These are phyloP conservation scores for Bembecia ichneumoniformis DNA, from an alignment of 2,888 invertebrate genomes.

Conservation along the genomic window DNA sequence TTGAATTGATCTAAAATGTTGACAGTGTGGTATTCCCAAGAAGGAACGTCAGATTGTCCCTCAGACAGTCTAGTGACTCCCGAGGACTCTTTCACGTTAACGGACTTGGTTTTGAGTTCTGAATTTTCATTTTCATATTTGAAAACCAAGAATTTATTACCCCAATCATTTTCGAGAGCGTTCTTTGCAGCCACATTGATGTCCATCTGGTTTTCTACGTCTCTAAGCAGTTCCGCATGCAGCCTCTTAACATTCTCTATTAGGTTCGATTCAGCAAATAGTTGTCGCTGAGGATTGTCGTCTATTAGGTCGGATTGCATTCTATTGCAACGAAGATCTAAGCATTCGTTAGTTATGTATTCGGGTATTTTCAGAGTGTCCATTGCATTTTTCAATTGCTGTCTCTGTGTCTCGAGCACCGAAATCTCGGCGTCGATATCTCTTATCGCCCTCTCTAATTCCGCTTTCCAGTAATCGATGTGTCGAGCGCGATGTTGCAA, in stretches of 20 bases:
- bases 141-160: constrained; percentile 86
- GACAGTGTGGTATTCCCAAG: constrained; percentile 86
- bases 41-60: constrained; percentile 85
- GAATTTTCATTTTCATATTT: constrained; percentile 81
- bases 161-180: constrained; percentile 89
- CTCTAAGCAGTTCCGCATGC: constrained; percentile 75
- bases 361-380: constrained; percentile 45
- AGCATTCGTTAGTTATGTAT: constrained; percentile 76
- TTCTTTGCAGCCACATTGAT: constrained; percentile 84
- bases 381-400: constrained; percentile 61
- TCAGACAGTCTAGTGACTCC: constrained; percentile 85
- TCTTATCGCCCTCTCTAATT: constrained; percentile 52
- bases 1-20: constrained; percentile 83
- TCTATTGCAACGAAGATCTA: constrained; percentile 76
- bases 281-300: constrained; percentile 81
- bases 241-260: constrained; percentile 78
- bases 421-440: constrained; percentile 57
- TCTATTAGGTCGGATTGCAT: constrained; percentile 82
- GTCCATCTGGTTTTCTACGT: constrained; percentile 78
- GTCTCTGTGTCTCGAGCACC: constrained; percentile 43
- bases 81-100: constrained; percentile 80
- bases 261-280: constrained; percentile 79
- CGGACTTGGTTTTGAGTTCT: constrained; percentile 79
- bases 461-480: constrained; percentile 61
- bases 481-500: constrained; percentile 50